Base-by-base conservation (phyloP, 2,113 vertebrate genomes). In the Caranx melampygus region DNA sequence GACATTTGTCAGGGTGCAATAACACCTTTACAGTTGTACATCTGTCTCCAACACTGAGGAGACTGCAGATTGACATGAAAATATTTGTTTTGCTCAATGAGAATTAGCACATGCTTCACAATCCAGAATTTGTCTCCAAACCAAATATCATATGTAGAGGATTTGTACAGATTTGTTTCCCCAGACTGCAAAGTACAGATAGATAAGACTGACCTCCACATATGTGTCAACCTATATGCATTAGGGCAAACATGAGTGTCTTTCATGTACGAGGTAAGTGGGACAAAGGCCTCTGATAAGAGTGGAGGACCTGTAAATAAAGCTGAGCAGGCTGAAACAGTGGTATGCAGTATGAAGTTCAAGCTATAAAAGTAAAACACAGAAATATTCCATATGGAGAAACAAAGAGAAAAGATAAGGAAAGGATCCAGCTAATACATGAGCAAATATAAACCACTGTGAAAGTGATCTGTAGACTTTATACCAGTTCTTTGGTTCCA, bases 251-350 rank as follows among this genome's bases (percentile, higher is more conserved):
- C 49, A 26, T 21, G 42, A 33, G 52, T 33, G 54, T 59, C n/a
- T 5, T 12, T 72, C 37, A 42, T 55, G 55, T 70, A 34, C 2
- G 18, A 68, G 18, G 7, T 37, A 5, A 77, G 45, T 12, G 45
- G 71, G 61, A 31, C 51, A 84, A 75, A 79, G 55, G 71, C 40
- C 67, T 64, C 62, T 63, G 67, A 86, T 60, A 87, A 67, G 49
- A 66, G 26, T 31, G 11, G 0, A 42, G 18, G 72, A 51, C n/a
- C 33, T 45, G 33, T 78, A 65, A 86, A 79, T 51, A 52, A 35
- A 67, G 60, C 33, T 63, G 16, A 77, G 64, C 20, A 54, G 26
- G 51, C 59, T 63, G 63, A 74, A 75, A 78, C 37, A 57, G 52
- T 65, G 47, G 57, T 73, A 58, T 66, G 70, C 40, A 68, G 47